Evolutionary conservation across 2,797 vertebrate genomes (phyloP), one percentile per base, ranked within the genome.

Genomic region (Poecile montanus): DNA sequence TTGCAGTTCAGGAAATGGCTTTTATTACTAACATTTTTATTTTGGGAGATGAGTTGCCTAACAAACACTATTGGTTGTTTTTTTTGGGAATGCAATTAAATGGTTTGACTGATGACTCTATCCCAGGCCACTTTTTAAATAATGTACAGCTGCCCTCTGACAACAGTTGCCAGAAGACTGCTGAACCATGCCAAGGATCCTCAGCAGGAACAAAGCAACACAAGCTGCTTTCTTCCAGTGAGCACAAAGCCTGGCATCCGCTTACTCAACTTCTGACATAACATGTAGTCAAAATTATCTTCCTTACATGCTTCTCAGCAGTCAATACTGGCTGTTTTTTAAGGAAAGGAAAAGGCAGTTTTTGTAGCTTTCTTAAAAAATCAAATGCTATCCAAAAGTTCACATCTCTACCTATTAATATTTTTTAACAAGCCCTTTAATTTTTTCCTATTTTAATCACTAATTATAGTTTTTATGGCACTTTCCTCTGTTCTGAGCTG

Each of bases 41-140:
- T 80, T 12, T 21, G 30, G 32, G 42, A 44, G 9, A 27, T 1
- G 7, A 79, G 29, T 21, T 74, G 34, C 47, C 38, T 51, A 78
- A 89, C 67, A 72, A 92, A 23, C 10, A 58, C 56, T 78, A 70
- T 25, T 6, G 14, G 15, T 10, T 45, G 13, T 2, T 48, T 73
- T 40, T 90, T 89, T 9, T 3, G 22, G 44, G 48, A 91, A 60
- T 71, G 92, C 82, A 91, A 88, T 83, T 78, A 63, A 77, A 32
- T 20, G 22, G 60, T 92, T 87, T 78, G 62, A 63, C 71, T 79
- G 34, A 63, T 73, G 32, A 26, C 16, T 68, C 60, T 76, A 54
- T 42, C 51, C 45, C 17, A 53, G 70, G 70, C 48, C 88, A 50
- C 40, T 83, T 91, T 48, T 63, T 27, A 92, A 92, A 90, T 86